A percentile compares a stretch with the other conserved stretches of the same genome.
phyloP scores from a whole-genome alignment of 2,888 invertebrate species.

The Leptopilina myrica region DNA sequence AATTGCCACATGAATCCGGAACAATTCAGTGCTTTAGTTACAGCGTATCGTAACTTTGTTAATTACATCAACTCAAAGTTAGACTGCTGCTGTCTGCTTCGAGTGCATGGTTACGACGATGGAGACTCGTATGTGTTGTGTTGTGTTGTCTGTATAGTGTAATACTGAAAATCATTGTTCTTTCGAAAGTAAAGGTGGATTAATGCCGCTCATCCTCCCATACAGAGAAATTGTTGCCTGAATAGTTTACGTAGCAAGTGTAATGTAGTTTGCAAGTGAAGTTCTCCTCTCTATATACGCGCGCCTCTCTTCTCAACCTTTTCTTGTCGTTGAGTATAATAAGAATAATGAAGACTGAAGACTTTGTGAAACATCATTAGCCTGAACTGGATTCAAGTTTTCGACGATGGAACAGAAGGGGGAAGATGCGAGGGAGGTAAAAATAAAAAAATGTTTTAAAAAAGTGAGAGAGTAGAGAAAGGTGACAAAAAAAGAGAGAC shows the following conservation, averaged over 20 bases:
- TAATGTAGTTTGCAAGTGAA: constrained; percentile 38
- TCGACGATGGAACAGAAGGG: not conserved
- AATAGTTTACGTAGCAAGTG: constrained; percentile 35
- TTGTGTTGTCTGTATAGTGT: constrained; percentile 2
- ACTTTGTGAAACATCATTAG: constrained; percentile 33
- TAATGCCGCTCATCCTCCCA: constrained; percentile 28
- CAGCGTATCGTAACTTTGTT: constrained; percentile 54
- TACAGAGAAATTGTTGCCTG: constrained; percentile 11
- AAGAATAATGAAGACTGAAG: constrained; percentile 37
- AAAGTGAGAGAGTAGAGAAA: too few species aligned
- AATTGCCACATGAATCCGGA: constrained; percentile 13
- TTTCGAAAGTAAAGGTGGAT: constrained; percentile 33
- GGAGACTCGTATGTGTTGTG: not conserved
- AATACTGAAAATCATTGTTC: constrained; percentile 26
- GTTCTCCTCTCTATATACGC: not conserved
- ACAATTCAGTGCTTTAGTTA: constrained; percentile 50
- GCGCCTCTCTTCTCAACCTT: constrained; percentile 21
- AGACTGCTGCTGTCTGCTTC: constrained; percentile 34
- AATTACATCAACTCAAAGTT: constrained; percentile 54
- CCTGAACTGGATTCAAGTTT: constrained; percentile 33
- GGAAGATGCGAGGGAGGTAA: too few species aligned
- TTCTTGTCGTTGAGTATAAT: constrained; percentile 38
- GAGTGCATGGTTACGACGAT: constrained; percentile 25
- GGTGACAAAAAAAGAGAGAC: not conserved
- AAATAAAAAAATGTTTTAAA: too few species aligned